Percentiles rank a stretch among this genome's conserved stretches.
Conservation (phyloP, 2,113 vertebrate genomes). For the Notechis scutatus region DNA sequence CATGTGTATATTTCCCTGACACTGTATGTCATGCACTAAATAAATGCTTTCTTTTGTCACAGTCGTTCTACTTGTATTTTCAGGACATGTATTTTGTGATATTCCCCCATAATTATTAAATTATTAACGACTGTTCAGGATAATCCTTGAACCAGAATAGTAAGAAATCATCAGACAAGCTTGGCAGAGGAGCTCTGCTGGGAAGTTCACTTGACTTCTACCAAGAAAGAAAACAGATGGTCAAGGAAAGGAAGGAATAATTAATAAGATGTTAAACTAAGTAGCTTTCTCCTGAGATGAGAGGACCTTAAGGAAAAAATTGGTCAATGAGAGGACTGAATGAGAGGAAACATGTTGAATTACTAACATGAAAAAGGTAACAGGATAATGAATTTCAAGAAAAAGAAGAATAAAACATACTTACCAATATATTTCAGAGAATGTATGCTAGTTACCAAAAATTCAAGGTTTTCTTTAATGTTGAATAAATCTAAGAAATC, state of each 20-base stretch:
- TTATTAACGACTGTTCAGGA: neutral
- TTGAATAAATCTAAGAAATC: neutral
- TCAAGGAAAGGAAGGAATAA: constrained; percentile 9
- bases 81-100: neutral
- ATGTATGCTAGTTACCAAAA: neutral
- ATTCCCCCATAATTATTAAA: neutral
- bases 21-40: neutral
- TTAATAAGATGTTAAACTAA: neutral
- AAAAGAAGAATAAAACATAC: neutral
- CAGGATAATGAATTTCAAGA: neutral
- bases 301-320: neutral
- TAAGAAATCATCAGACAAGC: neutral
- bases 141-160: neutral
- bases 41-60: neutral
- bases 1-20: neutral
- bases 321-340: neutral
- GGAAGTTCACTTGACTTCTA: neutral
- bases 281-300: neutral
- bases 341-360: neutral
- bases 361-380: neutral
- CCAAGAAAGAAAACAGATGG: neutral
- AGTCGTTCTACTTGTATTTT: neutral
- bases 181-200: neutral
- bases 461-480: neutral
- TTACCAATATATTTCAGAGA: neutral